Conservation (phyloP, 2,797 vertebrate genomes). For the Gymnoscopelus braueri region DNA sequence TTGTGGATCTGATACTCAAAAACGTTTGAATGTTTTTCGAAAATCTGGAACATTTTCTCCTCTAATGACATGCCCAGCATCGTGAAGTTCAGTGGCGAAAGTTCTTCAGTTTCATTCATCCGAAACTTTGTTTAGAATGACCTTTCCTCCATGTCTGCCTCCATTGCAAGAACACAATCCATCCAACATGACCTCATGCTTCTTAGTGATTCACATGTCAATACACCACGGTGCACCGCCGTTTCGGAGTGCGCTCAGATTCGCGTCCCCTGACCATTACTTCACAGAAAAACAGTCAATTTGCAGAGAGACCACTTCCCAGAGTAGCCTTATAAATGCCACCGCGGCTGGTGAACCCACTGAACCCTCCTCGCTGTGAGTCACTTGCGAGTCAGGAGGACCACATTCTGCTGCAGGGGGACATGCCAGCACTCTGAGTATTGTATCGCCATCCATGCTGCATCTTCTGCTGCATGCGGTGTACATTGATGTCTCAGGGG, state of each 20-base stretch:
- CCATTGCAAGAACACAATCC: neutral
- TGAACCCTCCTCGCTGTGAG: constrained; percentile 42
- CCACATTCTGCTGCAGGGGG: constrained; percentile 20
- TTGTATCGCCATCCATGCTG: constrained; percentile 23
- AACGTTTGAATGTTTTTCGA: neutral
- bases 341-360: constrained; percentile 47
- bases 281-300: constrained; percentile 42
- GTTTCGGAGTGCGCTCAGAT: constrained; percentile 24
- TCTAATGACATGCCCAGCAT: neutral
- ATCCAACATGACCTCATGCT: constrained; percentile 9
- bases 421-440: constrained; percentile 1
- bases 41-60: neutral
- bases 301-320: constrained; percentile 31
- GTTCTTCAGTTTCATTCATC: too few relatives aligned
- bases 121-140: too few relatives aligned
- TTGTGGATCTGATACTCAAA: neutral
- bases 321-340: constrained; percentile 19
- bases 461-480: constrained; percentile 26
- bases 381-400: constrained; percentile 3
- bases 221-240: constrained; percentile 3
- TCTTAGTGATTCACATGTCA: constrained; percentile 13
- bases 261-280: constrained; percentile 15
- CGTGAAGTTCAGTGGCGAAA: neutral
- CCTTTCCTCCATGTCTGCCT: neutral
- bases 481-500: constrained; percentile 27